A percentile compares a stretch with the other conserved stretches of the same genome.
These are phyloP conservation scores for Andrena minutula DNA, from an alignment of 2,888 invertebrate species.

Conservation along the genomic window DNA sequence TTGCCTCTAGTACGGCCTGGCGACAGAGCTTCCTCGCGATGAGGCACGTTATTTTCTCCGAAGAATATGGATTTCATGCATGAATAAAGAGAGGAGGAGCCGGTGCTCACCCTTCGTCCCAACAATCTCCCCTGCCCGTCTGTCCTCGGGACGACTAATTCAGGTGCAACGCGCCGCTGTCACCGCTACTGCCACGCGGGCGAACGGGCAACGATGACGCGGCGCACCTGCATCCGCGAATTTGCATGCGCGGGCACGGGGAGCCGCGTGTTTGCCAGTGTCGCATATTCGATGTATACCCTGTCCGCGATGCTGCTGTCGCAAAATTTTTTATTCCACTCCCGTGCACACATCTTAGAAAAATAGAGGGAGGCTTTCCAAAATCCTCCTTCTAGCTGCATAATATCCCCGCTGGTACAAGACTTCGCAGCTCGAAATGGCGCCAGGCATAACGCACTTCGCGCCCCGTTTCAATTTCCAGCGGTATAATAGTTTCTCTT, in stretches of 20 bases:
- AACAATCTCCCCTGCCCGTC: slow-evolving; percentile 28
- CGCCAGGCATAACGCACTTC: not conserved
- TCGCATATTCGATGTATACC: slow-evolving; percentile 65
- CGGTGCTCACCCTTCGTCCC: slow-evolving; percentile 24
- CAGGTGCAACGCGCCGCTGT: slow-evolving; percentile 46
- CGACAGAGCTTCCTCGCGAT: slow-evolving; percentile 74
- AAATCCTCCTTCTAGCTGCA: slow-evolving; percentile 47
- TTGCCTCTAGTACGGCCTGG: slow-evolving; percentile 67
- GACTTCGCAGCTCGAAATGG: too few species aligned
- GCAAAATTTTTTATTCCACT: slow-evolving; percentile 68
- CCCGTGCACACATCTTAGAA: slow-evolving; percentile 35
- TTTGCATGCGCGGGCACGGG: slow-evolving; percentile 74
- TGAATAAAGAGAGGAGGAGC: slow-evolving; percentile 72
- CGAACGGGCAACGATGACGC: slow-evolving; percentile 37
- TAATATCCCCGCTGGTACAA: slow-evolving; percentile 7
- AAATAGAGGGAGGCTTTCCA: slow-evolving; percentile 6
- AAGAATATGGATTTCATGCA: slow-evolving; percentile 83
- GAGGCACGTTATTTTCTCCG: slow-evolving; percentile 78
- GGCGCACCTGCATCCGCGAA: slow-evolving; percentile 61
- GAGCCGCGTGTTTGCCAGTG: slow-evolving; percentile 68
- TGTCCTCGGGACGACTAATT: slow-evolving; percentile 68
- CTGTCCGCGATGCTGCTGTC: slow-evolving; percentile 46
- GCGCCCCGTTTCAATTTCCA: too few species aligned
- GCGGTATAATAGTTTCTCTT: too few species aligned
- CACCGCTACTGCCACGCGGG: slow-evolving; percentile 5